Evolutionary conservation across 2,888 invertebrate genomes (phyloP).

Genomic region (Petrophora chlorosata): DNA sequence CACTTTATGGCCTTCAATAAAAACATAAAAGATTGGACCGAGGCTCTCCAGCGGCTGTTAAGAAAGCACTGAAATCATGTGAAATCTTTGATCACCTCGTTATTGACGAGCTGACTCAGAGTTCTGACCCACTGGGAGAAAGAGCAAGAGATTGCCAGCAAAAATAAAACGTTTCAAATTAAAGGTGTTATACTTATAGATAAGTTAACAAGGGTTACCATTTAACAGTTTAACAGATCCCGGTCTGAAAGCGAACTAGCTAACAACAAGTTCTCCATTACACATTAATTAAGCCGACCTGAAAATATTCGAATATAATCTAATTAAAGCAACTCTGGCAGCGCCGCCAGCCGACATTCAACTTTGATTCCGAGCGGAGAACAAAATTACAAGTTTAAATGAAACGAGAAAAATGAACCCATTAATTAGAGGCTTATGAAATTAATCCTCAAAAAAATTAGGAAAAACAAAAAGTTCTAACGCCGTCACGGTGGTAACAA

Average conservation of each 20-base stretch:
- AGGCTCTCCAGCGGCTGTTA: no score
- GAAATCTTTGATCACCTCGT: no score
- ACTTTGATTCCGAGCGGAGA: constrained; percentile 17
- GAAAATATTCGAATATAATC: constrained; percentile 14
- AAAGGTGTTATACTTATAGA: no score
- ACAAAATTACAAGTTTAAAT: constrained; percentile 27
- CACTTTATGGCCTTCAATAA: no score
- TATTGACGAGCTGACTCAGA: no score
- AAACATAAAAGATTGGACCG: no score
- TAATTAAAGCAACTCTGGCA: constrained; percentile 3
- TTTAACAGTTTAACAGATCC: not conserved
- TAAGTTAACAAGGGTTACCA: no score
- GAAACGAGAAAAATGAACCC: constrained; percentile 31
- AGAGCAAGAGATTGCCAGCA: no score
- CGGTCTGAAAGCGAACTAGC: not conserved
- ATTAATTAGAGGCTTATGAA: constrained; percentile 38
- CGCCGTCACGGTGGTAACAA: constrained; percentile 18
- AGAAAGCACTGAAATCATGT: no score
- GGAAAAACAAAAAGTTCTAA: constrained; percentile 18
- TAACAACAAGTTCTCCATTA: constrained; percentile 9
- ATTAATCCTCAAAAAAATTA: constrained; percentile 30
- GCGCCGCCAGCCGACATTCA: not conserved
- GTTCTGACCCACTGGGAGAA: no score
- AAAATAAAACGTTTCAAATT: no score
- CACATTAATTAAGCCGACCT: constrained; percentile 17